Evolutionary conservation across 2,888 invertebrate genomes (phyloP).

Genomic region (Lordiphosa fenestrarum): DNA sequence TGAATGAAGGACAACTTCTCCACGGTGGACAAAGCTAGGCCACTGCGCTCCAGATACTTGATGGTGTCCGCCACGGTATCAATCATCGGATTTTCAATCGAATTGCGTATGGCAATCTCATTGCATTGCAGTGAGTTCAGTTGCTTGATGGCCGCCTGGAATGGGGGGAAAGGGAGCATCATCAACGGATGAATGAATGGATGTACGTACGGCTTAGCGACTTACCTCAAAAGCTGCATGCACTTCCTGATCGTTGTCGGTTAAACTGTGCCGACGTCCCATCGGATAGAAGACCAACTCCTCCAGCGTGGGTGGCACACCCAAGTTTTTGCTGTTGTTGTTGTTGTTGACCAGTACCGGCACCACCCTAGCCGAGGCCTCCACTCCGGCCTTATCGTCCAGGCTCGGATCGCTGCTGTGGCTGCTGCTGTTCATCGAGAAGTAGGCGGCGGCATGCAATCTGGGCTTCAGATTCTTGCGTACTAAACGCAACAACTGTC

Average conservation of each 20-base stretch:
- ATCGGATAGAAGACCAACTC: slow-evolving; percentile 19
- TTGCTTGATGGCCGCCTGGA: slow-evolving; percentile 85
- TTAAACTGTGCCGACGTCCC: background rate
- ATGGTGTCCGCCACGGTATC: slow-evolving; percentile 81
- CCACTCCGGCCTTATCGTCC: background rate
- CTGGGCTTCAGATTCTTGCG: slow-evolving; percentile 19
- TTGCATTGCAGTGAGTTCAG: slow-evolving; percentile 89
- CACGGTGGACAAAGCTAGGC: slow-evolving; percentile 84
- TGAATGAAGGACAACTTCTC: slow-evolving; percentile 92
- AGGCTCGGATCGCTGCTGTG: background rate
- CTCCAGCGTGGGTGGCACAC: slow-evolving; percentile 12
- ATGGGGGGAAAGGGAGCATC: too few relatives aligned
- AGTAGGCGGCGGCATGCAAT: slow-evolving; percentile 11
- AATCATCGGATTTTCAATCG: slow-evolving; percentile 67
- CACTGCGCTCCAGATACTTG: slow-evolving; percentile 84
- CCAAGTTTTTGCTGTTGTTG: background rate
- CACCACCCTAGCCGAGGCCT: background rate
- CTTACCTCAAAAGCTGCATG: slow-evolving; percentile 51
- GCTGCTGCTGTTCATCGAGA: slow-evolving; percentile 10
- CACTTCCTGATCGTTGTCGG: slow-evolving; percentile 16
- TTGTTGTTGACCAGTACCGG: background rate
- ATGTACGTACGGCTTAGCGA: background rate
- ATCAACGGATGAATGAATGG: background rate
- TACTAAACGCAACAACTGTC: slow-evolving; percentile 35
- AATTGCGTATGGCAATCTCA: slow-evolving; percentile 83